Conservation (phyloP, 2,797 vertebrate genomes). For the Hydrophis major region DNA sequence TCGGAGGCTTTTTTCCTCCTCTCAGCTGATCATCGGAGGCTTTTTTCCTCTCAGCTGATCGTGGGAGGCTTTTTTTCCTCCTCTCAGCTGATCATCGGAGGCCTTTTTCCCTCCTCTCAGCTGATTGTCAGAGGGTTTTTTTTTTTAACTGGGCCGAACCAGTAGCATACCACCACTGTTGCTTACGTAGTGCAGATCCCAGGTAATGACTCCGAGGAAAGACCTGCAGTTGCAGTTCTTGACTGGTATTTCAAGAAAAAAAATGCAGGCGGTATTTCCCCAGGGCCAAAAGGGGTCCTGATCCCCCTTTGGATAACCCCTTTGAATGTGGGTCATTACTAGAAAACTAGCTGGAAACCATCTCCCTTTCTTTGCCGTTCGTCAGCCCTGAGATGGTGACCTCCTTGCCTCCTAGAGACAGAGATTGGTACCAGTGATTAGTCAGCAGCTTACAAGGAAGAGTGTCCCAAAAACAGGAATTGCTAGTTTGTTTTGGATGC, state of each 20-base stretch:
- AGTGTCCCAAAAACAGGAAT: background rate
- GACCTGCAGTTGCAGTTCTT: no score
- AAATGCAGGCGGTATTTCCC: no score
- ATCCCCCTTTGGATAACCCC: background rate
- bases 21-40: no score
- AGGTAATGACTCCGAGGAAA: background rate
- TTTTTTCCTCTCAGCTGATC: no score
- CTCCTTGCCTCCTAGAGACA: background rate
- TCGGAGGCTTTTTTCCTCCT: no score
- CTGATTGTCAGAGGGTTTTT: no score
- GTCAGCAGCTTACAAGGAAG: background rate
- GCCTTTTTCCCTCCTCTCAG: no score
- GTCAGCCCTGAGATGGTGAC: background rate
- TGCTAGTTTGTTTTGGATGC: background rate
- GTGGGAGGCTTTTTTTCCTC: no score
- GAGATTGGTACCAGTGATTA: background rate
- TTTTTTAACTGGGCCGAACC: no score
- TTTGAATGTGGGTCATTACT: background rate
- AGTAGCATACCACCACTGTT: no score
- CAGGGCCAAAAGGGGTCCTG: no score
- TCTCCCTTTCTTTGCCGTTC: background rate
- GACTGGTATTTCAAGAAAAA: background rate
- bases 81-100: no score
- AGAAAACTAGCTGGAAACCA: background rate
- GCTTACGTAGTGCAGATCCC: rapidly evolving